Evolutionary conservation across 1,140 invertebrate species (phyloP).

Genomic region (Drosophila albomicans): DNA sequence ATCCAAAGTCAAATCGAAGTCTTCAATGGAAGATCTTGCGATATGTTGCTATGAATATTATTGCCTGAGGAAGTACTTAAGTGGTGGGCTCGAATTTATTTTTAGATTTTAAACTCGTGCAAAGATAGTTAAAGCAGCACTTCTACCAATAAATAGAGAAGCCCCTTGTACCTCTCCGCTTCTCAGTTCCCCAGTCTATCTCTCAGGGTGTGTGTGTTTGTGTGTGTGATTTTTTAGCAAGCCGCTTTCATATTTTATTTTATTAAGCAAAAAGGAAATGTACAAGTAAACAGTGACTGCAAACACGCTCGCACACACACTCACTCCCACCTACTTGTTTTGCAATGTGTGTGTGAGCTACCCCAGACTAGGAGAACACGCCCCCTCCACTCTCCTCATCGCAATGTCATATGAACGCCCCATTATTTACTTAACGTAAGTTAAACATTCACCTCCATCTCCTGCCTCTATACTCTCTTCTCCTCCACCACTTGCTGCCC

Average conservation of each 20-base stretch:
- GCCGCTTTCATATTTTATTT: conserved; percentile 75
- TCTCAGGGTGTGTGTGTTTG: conserved; percentile 7
- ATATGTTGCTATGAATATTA: not conserved
- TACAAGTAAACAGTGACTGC: conserved; percentile 77
- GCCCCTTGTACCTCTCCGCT: not conserved
- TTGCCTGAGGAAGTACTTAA: not conserved
- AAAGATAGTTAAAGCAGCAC: conserved; percentile 9
- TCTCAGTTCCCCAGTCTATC: not conserved
- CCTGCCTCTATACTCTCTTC: not conserved
- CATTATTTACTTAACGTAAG: conserved; percentile 83
- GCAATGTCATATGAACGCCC: conserved; percentile 78
- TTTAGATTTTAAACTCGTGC: conserved; percentile 6
- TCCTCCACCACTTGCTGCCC: conserved; percentile 14
- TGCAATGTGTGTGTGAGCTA: not conserved
- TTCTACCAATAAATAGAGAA: not conserved
- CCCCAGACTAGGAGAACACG: conserved; percentile 4
- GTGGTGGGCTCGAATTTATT: not conserved
- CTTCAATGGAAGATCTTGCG: not conserved
- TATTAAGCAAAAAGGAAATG: conserved; percentile 76
- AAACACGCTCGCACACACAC: conserved; percentile 45
- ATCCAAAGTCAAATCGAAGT: not conserved
- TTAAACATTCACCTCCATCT: conserved; percentile 67
- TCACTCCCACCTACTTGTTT: conserved; percentile 1
- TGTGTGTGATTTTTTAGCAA: conserved; percentile 53
- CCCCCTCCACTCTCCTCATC: conserved; percentile 25